These are phyloP conservation scores for Catocala fraxini DNA, from an alignment of 2,888 invertebrate species.

Conservation along the genomic window DNA sequence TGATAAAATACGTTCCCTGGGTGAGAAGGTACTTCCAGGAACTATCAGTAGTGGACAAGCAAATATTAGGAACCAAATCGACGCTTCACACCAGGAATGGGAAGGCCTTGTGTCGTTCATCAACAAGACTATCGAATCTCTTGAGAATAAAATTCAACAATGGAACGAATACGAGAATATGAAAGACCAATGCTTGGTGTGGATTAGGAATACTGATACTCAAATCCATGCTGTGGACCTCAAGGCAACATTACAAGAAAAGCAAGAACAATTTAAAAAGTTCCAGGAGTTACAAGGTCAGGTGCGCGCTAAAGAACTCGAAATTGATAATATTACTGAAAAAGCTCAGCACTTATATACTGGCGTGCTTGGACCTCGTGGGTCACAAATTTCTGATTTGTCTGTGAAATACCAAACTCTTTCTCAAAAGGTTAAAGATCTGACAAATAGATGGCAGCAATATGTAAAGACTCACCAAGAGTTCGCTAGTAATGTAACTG, in stretches of 20 bases:
- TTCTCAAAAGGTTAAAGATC: conserved; percentile 96
- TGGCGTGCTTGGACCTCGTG: conserved; percentile 91
- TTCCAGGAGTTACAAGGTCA: conserved; percentile 94
- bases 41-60: conserved; percentile 94
- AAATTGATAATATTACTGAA: conserved; percentile 97
- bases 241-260: conserved; percentile 93
- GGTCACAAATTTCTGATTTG: conserved; percentile 95
- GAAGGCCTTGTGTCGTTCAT: conserved; percentile 93
- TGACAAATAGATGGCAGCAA: conserved; percentile 96
- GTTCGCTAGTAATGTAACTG: conserved; percentile 93
- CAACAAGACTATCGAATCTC: conserved; percentile 91
- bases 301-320: conserved; percentile 95
- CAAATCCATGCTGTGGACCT: conserved; percentile 95
- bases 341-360: conserved; percentile 95
- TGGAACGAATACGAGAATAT: conserved; percentile 97
- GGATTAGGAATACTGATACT: conserved; percentile 96
- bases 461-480: conserved; percentile 96
- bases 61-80: conserved; percentile 95
- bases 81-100: conserved; percentile 96
- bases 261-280: conserved; percentile 94
- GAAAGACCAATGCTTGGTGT: conserved; percentile 94
- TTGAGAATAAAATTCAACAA: conserved; percentile 94
- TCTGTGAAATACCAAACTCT: conserved; percentile 97
- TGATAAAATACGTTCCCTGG: conserved; percentile 92
- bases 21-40: conserved; percentile 96